Evolutionary conservation across 2,888 invertebrate species (phyloP).

Genomic region (Magallana nippona): DNA sequence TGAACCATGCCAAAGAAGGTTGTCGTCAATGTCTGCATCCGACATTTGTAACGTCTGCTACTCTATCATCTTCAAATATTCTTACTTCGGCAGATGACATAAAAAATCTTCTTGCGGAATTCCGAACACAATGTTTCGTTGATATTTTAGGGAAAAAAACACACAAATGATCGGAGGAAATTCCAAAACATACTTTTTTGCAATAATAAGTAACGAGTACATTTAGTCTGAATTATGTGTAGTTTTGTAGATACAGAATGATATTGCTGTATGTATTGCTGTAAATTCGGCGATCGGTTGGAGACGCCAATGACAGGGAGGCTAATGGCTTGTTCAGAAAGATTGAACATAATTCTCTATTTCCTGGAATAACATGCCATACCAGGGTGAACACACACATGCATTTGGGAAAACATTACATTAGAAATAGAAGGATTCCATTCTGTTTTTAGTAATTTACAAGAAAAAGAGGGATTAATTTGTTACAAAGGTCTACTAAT

Average conservation of each 20-base stretch:
- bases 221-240: not conserved
- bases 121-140: slow-evolving; percentile 15
- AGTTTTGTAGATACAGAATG: not conserved
- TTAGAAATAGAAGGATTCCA: not conserved
- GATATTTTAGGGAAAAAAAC: not conserved
- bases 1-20: not conserved
- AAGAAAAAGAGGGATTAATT: not conserved
- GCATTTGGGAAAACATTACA: not conserved
- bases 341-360: not conserved
- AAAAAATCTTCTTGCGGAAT: not conserved
- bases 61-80: not conserved
- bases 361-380: slow-evolving; percentile 26
- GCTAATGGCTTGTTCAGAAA: slow-evolving; percentile 25
- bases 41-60: slow-evolving; percentile 16
- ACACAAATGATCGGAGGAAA: not conserved
- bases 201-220: not conserved
- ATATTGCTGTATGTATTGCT: slow-evolving; percentile 11
- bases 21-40: not conserved
- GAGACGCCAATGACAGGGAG: slow-evolving; percentile 1
- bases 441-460: slow-evolving; percentile 1
- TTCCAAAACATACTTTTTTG: not conserved
- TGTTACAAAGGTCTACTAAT: not conserved
- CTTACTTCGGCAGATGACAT: not conserved
- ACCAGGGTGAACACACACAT: not conserved
- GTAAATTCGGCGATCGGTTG: not conserved